These are phyloP conservation scores for Dryadula phaetusa DNA, from an alignment of 2,888 invertebrate species.

Conservation along the genomic window DNA sequence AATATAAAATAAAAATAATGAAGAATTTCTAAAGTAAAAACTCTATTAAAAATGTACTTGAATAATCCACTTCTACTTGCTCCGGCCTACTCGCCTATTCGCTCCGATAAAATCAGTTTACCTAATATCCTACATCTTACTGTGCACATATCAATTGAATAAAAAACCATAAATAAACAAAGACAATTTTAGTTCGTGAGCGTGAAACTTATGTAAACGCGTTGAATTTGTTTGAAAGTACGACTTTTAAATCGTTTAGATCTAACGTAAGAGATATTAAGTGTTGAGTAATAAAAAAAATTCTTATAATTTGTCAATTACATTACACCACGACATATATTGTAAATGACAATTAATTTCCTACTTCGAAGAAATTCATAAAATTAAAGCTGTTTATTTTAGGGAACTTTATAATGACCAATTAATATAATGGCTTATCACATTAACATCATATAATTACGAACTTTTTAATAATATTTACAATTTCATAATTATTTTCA, in stretches of 20 bases:
- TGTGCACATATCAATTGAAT: too few species aligned
- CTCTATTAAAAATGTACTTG: too few species aligned
- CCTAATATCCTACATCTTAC: too few species aligned
- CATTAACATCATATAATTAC: too few species aligned
- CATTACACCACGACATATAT: constrained; percentile 34
- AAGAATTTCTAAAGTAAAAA: too few species aligned
- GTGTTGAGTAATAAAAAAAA: constrained; percentile 38
- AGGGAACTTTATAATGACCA: not conserved
- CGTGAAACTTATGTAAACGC: constrained; percentile 42
- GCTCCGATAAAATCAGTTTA: too few species aligned
- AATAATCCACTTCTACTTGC: too few species aligned
- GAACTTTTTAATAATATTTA: not conserved
- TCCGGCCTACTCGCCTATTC: too few species aligned
- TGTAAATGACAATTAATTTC: not conserved
- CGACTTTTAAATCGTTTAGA: constrained; percentile 45
- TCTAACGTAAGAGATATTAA: constrained; percentile 43
- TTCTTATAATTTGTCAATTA: constrained; percentile 25
- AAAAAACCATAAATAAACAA: constrained; percentile 15
- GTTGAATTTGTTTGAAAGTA: constrained; percentile 44
- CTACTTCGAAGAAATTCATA: not conserved
- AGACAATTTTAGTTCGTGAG: constrained; percentile 34
- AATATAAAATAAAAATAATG: too few species aligned
- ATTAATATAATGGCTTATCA: not conserved
- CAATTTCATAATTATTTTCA: not conserved
- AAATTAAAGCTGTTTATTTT: not conserved